These are phyloP conservation scores for Axea sp. DNA, from an alignment of 2,888 invertebrate species.

Conservation along the genomic window DNA sequence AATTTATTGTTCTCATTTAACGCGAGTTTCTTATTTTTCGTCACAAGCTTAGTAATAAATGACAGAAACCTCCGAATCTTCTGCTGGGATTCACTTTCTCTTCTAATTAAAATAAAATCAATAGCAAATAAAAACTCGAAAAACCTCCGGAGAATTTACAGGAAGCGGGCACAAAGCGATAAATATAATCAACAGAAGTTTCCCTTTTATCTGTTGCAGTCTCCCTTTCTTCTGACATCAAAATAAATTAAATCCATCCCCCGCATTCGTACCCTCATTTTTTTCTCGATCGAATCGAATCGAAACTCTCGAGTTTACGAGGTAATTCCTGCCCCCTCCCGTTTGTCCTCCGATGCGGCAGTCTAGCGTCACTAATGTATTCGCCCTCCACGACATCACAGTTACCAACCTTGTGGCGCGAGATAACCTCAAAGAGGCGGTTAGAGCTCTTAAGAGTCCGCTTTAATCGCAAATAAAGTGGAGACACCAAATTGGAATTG, in stretches of 20 bases:
- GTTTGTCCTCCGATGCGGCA: constrained; percentile 37
- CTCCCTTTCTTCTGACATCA: constrained; percentile 51
- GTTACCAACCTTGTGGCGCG: constrained; percentile 60
- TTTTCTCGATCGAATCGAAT: constrained; percentile 62
- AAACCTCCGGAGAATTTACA: constrained; percentile 20
- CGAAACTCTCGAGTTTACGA: constrained; percentile 64
- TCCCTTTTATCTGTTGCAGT: constrained; percentile 54
- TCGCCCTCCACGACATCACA: constrained; percentile 61
- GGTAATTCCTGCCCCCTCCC: constrained; percentile 57
- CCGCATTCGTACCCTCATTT: constrained; percentile 62
- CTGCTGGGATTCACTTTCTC: too few relatives aligned
- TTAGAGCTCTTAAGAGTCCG: constrained; percentile 60
- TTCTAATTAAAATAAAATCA: too few relatives aligned
- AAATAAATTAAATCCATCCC: constrained; percentile 65
- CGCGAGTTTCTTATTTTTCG: too few relatives aligned
- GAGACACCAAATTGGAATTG: constrained; percentile 60
- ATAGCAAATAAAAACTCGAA: constrained; percentile 33
- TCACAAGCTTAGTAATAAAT: too few relatives aligned
- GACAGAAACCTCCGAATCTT: too few relatives aligned
- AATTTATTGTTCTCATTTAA: too few relatives aligned
- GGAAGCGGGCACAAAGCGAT: constrained; percentile 52
- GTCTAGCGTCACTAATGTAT: constrained; percentile 61
- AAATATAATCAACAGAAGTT: constrained; percentile 61
- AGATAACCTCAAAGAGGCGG: constrained; percentile 63
- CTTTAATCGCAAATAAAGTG: constrained; percentile 61